phyloP scores from a whole-genome alignment of 2,888 invertebrate genomes.

The Drosophila eohydei region DNA sequence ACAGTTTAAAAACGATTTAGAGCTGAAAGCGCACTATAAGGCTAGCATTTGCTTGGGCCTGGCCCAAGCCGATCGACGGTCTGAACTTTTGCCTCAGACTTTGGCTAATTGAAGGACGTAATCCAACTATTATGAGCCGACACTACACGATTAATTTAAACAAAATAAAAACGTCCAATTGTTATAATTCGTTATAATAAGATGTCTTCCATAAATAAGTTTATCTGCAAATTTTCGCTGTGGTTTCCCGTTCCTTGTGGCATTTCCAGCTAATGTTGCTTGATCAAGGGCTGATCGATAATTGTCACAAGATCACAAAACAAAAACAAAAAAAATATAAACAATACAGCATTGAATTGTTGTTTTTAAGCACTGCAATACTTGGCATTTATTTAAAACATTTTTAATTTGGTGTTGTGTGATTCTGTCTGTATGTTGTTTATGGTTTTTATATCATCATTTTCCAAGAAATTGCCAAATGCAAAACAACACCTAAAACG shows the following conservation, averaged over 20 bases:
- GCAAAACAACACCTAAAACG: slow-evolving; percentile 25
- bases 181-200: background rate
- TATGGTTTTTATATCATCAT: slow-evolving; percentile 88
- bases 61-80: slow-evolving; percentile 27
- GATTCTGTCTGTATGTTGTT: slow-evolving; percentile 84
- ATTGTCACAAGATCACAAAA: slow-evolving; percentile 43
- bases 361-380: slow-evolving; percentile 56
- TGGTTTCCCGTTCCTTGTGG: too few relatives aligned
- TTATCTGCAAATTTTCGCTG: background rate
- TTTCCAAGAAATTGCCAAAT: slow-evolving; percentile 7
- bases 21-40: slow-evolving; percentile 24
- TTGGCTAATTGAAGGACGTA: background rate
- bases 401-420: slow-evolving; percentile 45
- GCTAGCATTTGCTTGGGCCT: slow-evolving; percentile 29
- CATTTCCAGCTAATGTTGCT: background rate
- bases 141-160: background rate
- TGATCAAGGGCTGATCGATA: background rate
- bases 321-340: slow-evolving; percentile 35
- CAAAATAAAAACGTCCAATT: background rate
- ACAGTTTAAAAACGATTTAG: slow-evolving; percentile 33
- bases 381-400: slow-evolving; percentile 69
- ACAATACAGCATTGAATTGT: slow-evolving; percentile 27
- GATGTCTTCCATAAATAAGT: background rate
- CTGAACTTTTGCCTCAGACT: background rate
- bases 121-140: slow-evolving; percentile 1